Conservation (phyloP, 2,888 invertebrate species). For the Anticlea derivata region DNA sequence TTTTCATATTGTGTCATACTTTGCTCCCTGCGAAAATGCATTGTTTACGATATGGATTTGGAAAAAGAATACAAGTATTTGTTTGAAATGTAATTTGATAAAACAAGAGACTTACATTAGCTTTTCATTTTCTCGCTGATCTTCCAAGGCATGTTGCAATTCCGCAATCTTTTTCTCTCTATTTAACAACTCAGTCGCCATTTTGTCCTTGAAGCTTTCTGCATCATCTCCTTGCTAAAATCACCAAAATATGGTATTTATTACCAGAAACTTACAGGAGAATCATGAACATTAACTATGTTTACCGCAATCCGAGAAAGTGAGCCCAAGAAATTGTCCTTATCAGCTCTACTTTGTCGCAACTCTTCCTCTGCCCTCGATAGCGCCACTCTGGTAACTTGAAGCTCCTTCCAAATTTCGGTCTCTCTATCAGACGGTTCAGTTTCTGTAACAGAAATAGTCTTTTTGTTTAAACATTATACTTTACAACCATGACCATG, state of each 20-base stretch:
- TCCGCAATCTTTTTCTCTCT: conserved; percentile 65
- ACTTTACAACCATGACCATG: too few species aligned
- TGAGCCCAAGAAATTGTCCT: conserved; percentile 75
- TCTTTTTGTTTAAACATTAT: neutral
- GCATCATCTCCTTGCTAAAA: conserved; percentile 62
- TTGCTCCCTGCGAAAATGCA: conserved; percentile 57
- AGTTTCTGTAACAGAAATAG: conserved; percentile 47
- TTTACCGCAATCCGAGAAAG: conserved; percentile 75
- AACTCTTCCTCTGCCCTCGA: conserved; percentile 67
- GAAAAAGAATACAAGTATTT: neutral
- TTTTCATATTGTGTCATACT: conserved; percentile 66
- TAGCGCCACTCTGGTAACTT: conserved; percentile 60
- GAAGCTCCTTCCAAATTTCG: conserved; percentile 78
- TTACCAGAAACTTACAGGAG: neutral
- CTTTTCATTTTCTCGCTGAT: conserved; percentile 64
- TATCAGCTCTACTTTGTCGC: conserved; percentile 69
- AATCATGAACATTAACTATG: neutral
- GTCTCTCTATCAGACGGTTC: conserved; percentile 76
- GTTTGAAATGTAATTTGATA: too few species aligned
- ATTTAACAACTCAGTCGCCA: conserved; percentile 66
- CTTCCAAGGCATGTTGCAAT: conserved; percentile 62
- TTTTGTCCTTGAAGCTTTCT: conserved; percentile 61
- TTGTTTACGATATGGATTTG: neutral
- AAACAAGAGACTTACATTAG: conserved; percentile 50
- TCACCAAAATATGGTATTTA: neutral